These are phyloP conservation scores for Turnix velox DNA, from an alignment of 2,113 vertebrate genomes.

Conservation along the genomic window DNA sequence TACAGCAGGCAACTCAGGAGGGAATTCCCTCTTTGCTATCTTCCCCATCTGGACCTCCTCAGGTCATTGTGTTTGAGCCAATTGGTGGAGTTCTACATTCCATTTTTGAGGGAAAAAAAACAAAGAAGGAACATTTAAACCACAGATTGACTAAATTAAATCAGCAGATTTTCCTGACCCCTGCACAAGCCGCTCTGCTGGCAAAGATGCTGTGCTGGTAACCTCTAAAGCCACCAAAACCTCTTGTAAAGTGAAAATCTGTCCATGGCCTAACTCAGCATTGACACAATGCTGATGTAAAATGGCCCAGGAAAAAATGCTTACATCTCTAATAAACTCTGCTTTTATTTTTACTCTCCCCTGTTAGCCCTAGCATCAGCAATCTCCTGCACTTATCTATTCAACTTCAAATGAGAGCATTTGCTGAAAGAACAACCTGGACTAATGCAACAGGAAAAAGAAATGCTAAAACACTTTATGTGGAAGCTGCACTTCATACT, in stretches of 20 bases:
- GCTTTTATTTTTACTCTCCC: not conserved
- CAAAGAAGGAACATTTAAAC: not conserved
- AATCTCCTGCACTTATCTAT: not conserved
- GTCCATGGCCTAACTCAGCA: not conserved
- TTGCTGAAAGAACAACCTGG: not conserved
- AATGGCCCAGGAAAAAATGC: not conserved
- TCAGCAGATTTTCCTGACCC: not conserved
- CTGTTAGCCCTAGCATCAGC: not conserved
- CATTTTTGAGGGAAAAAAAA: not conserved
- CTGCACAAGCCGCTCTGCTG: not conserved
- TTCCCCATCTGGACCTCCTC: not conserved
- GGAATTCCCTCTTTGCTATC: not conserved
- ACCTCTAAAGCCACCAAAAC: not conserved
- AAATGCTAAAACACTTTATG: not conserved
- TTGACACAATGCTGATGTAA: not conserved
- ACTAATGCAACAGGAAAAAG: not conserved
- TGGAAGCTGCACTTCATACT: not conserved
- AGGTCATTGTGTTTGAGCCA: not conserved
- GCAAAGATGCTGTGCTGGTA: not conserved
- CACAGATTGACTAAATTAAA: not conserved
- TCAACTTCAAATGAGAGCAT: not conserved
- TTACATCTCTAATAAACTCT: not conserved
- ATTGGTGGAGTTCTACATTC: not conserved
- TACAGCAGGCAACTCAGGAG: accelerated
- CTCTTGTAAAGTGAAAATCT: not conserved